A percentile compares a stretch with the other conserved stretches of the same genome.
These are phyloP conservation scores for Upupa epops DNA, from an alignment of 2,113 vertebrate genomes.

Conservation along the genomic window DNA sequence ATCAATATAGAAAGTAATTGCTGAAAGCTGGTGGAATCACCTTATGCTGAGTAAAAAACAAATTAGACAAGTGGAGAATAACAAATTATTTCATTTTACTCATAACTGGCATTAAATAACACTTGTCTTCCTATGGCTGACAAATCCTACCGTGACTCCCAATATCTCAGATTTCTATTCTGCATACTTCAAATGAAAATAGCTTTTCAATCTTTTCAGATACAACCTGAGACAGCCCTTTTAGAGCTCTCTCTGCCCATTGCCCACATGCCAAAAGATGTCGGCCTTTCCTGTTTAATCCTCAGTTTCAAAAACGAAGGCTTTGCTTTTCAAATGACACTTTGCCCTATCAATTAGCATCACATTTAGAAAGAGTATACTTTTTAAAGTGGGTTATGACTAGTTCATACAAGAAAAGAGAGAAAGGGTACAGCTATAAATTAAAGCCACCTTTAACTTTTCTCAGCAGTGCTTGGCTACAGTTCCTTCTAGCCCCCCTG, in stretches of 20 bases:
- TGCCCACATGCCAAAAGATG: not conserved
- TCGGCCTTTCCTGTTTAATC: not conserved
- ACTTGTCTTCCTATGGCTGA: not conserved
- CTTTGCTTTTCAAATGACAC: not conserved
- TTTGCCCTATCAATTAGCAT: not conserved
- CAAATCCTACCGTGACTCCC: not conserved
- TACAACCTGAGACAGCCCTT: not conserved
- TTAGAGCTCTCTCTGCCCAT: not conserved
- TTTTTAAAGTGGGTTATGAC: not conserved
- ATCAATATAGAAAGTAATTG: not conserved
- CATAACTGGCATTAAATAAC: not conserved
- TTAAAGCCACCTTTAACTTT: not conserved
- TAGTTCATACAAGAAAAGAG: not conserved
- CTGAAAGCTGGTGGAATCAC: not conserved
- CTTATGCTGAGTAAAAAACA: not conserved
- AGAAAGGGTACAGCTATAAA: not conserved
- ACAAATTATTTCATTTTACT: not conserved
- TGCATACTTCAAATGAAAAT: not conserved
- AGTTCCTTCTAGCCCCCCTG: not conserved
- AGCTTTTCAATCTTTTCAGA: not conserved
- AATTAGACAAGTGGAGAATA: not conserved
- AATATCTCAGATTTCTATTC: not conserved
- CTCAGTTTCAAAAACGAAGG: not conserved
- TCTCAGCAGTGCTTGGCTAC: not conserved
- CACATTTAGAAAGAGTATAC: not conserved